Evolutionary conservation across 1,140 invertebrate genomes (phyloP).

Genomic region (Periplaneta americana): DNA sequence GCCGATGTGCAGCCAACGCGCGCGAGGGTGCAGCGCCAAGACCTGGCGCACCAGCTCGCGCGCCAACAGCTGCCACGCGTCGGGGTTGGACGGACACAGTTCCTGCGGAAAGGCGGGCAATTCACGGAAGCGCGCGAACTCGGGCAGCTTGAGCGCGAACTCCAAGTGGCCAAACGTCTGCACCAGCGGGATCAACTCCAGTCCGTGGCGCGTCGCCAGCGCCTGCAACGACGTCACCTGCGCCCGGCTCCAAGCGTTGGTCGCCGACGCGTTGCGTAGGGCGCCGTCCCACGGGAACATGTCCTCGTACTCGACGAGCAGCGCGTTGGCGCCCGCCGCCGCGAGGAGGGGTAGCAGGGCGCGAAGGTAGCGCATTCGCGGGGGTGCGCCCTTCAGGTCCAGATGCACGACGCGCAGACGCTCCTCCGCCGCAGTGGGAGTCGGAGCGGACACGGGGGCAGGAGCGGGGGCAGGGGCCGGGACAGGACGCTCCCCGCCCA

Average conservation of each 20-base stretch:
- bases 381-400: constrained; percentile 35
- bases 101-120: constrained; percentile 42
- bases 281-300: constrained; percentile 44
- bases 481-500: not conserved
- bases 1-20: constrained; percentile 50
- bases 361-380: constrained; percentile 41
- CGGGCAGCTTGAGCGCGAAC: constrained; percentile 53
- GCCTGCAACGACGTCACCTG: constrained; percentile 19
- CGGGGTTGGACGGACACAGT: constrained; percentile 43
- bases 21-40: constrained; percentile 44
- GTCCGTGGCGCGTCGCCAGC: constrained; percentile 18
- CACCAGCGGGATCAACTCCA: constrained; percentile 61
- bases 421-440: not conserved
- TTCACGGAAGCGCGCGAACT: constrained; percentile 50
- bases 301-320: constrained; percentile 49
- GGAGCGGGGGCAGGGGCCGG: not conserved
- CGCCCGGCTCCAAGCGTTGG: constrained; percentile 36
- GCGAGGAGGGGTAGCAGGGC: constrained; percentile 48
- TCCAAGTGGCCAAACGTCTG: constrained; percentile 69
- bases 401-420: constrained; percentile 3
- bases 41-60: constrained; percentile 51
- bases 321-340: constrained; percentile 43
- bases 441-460: too few species aligned
- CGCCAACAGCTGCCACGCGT: constrained; percentile 38
- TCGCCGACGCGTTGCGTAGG: constrained; percentile 33